phyloP scores from a whole-genome alignment of 2,113 vertebrate species.

The Centrocercus urophasianus region DNA sequence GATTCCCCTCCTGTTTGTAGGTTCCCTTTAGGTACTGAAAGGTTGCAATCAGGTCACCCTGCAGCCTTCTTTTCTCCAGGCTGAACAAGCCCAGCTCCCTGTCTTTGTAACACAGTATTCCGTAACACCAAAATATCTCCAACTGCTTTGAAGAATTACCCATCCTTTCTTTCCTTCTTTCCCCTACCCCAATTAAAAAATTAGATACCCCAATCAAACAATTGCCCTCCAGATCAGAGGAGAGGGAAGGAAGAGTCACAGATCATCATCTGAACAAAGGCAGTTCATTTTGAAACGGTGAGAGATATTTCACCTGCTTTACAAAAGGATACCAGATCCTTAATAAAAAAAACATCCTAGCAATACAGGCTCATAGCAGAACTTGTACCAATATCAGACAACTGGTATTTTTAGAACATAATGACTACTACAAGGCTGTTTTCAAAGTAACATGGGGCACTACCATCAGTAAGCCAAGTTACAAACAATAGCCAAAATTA shows the following conservation, averaged over 20 bases:
- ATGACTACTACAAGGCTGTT: neutral
- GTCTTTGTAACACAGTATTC: neutral
- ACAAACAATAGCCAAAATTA: slow-evolving; percentile 41
- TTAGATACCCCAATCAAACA: neutral
- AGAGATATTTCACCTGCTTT: neutral
- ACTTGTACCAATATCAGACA: neutral
- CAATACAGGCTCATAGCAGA: neutral
- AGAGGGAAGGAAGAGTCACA: neutral
- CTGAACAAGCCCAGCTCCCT: too few relatives aligned
- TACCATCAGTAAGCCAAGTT: neutral
- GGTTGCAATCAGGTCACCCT: too few relatives aligned
- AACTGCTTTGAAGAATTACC: neutral
- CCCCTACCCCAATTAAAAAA: neutral
- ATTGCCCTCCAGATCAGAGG: neutral
- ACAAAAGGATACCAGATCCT: neutral
- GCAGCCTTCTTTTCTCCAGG: too few relatives aligned
- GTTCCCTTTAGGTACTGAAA: too few relatives aligned
- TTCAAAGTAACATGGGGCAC: neutral
- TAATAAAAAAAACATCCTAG: neutral
- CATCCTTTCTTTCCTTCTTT: neutral
- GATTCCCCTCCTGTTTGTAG: too few relatives aligned
- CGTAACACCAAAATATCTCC: neutral
- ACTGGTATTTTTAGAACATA: neutral
- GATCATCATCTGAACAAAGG: neutral
- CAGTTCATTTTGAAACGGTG: neutral